Evolutionary conservation across 2,797 vertebrate species (phyloP).

Genomic region (Silurus aristotelis): DNA sequence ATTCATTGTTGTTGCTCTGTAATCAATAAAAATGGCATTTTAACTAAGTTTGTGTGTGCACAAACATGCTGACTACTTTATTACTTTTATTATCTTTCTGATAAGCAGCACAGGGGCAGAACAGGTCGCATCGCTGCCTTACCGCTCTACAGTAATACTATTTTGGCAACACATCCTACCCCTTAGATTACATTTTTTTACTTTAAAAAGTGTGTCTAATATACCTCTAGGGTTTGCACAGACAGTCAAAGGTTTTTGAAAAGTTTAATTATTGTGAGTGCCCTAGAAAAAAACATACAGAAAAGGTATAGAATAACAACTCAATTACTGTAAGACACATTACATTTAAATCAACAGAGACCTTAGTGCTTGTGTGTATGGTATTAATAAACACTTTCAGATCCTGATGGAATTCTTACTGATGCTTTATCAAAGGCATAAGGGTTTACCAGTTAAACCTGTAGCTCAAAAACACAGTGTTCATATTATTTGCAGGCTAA

Average conservation of each 20-base stretch:
- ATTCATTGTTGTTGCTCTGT: neutral
- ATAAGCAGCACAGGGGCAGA: neutral
- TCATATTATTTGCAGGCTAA: neutral
- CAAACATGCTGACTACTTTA: neutral
- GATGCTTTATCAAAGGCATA: neutral
- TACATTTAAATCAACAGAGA: neutral
- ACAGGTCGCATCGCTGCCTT: neutral
- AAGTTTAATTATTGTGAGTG: neutral
- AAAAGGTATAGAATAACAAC: neutral
- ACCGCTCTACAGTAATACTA: neutral
- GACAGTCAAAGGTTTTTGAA: neutral
- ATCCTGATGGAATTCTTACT: neutral
- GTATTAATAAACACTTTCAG: neutral
- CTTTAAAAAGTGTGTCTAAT: neutral
- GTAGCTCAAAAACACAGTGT: neutral
- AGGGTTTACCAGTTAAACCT: neutral
- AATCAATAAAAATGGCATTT: neutral
- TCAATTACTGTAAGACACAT: neutral
- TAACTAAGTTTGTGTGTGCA: neutral
- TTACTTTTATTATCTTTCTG: neutral
- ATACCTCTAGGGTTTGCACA: neutral
- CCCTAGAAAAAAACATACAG: neutral
- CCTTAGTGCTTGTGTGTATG: neutral
- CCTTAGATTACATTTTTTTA: neutral
- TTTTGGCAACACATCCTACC: neutral